A percentile compares a stretch with the other conserved stretches of the same genome.
Conservation (phyloP, 2,113 vertebrate genomes). For the Vimba vimba region DNA sequence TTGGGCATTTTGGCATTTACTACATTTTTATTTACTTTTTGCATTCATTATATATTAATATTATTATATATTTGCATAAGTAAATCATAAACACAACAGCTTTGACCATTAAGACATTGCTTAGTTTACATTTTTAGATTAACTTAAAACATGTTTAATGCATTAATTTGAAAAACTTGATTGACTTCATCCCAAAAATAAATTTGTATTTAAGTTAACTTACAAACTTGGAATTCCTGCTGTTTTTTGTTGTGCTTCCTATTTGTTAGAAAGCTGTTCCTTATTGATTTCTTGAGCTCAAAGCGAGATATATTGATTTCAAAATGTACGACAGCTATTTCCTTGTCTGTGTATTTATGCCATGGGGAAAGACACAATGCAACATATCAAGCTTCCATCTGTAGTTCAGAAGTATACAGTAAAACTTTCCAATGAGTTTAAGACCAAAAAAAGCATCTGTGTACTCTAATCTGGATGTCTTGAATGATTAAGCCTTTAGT, state of each 20-base stretch:
- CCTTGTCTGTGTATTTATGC: slow-evolving; percentile 1
- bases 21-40: background rate
- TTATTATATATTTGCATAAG: background rate
- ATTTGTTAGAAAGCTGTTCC: slow-evolving; percentile 6
- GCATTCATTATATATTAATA: background rate
- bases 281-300: slow-evolving; percentile 25
- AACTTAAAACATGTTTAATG: background rate
- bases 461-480: slow-evolving; percentile 10
- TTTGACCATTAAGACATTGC: background rate
- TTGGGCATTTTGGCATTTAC: background rate
- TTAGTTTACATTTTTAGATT: background rate
- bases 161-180: background rate
- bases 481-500: slow-evolving; percentile 13
- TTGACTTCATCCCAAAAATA: background rate
- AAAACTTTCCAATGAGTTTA: background rate
- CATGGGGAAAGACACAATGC: background rate
- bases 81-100: background rate
- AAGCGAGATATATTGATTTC: slow-evolving; percentile 36
- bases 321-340: slow-evolving; percentile 17
- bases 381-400: background rate
- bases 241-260: background rate
- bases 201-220: background rate
- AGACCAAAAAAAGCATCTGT: slow-evolving; percentile 1
- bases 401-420: background rate
- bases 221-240: background rate